These are phyloP conservation scores for Phaetusa simplex DNA, from an alignment of 2,113 vertebrate genomes.

Conservation along the genomic window DNA sequence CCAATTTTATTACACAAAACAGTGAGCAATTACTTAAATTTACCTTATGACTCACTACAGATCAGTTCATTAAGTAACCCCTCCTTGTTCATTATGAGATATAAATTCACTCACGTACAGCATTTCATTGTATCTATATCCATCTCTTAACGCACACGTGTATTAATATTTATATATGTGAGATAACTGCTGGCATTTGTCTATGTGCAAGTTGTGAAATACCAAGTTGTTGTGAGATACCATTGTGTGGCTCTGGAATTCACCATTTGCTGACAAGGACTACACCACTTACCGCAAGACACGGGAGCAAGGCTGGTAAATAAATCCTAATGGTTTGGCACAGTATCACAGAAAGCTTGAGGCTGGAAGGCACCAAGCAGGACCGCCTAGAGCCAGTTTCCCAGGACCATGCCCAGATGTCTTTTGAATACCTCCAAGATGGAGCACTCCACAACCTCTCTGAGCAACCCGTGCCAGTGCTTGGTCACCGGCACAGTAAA, in stretches of 20 bases:
- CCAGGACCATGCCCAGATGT: rapidly evolving
- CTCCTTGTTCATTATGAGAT: not conserved
- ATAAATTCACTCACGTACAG: not conserved
- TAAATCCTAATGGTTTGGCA: not conserved
- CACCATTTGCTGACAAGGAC: not conserved
- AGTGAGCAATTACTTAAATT: not conserved
- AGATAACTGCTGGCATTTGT: not conserved
- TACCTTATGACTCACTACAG: constrained; percentile 22
- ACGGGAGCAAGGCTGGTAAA: not conserved
- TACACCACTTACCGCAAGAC: not conserved
- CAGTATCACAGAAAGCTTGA: not conserved
- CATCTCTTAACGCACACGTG: not conserved
- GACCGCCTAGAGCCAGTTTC: not conserved
- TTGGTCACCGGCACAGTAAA: not conserved
- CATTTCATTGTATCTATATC: not conserved
- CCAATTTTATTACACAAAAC: not conserved
- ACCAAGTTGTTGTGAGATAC: not conserved
- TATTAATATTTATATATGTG: not conserved
- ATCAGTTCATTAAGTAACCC: not conserved
- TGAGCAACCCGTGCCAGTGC: not conserved
- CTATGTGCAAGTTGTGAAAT: not conserved
- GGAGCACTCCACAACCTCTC: not conserved
- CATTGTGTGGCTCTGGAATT: not conserved
- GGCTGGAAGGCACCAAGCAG: not conserved
- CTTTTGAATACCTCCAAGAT: not conserved